These are phyloP conservation scores for Aspidiotus destructor DNA, from an alignment of 2,888 invertebrate species.

Conservation along the genomic window DNA sequence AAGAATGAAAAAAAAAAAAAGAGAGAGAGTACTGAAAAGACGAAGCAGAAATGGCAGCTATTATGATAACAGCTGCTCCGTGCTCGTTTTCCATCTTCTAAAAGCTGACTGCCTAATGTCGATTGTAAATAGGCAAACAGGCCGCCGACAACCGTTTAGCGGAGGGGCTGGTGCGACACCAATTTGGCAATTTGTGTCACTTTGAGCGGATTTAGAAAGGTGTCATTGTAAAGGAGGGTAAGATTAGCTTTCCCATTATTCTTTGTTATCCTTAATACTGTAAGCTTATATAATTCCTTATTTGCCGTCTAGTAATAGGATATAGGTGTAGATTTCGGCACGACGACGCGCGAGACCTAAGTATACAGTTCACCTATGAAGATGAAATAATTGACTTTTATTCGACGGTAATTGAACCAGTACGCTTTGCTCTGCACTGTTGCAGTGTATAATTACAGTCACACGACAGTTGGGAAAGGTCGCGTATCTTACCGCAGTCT, in stretches of 20 bases:
- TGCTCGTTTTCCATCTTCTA: constrained; percentile 22
- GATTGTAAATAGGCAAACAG: constrained; percentile 32
- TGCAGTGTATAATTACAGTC: no score
- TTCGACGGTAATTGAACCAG: no score
- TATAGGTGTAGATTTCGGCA: neutral
- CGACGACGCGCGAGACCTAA: no score
- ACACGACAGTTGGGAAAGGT: no score
- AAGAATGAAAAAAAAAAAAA: neutral
- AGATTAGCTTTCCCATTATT: constrained; percentile 32
- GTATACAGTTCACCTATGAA: no score
- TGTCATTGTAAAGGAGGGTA: constrained; percentile 32
- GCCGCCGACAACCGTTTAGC: constrained; percentile 32
- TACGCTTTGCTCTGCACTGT: no score
- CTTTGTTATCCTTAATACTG: constrained; percentile 27
- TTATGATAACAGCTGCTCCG: constrained; percentile 31
- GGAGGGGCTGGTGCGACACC: constrained; percentile 31
- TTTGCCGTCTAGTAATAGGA: constrained; percentile 5
- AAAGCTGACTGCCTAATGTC: constrained; percentile 31
- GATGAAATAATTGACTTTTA: no score
- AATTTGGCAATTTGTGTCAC: constrained; percentile 30
- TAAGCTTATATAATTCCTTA: constrained; percentile 27
- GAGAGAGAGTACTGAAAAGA: neutral
- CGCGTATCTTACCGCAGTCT: no score
- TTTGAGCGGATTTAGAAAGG: constrained; percentile 32
- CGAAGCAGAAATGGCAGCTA: constrained; percentile 17